Conservation (phyloP, 2,113 vertebrate species). For the Gymnarchus niloticus region DNA sequence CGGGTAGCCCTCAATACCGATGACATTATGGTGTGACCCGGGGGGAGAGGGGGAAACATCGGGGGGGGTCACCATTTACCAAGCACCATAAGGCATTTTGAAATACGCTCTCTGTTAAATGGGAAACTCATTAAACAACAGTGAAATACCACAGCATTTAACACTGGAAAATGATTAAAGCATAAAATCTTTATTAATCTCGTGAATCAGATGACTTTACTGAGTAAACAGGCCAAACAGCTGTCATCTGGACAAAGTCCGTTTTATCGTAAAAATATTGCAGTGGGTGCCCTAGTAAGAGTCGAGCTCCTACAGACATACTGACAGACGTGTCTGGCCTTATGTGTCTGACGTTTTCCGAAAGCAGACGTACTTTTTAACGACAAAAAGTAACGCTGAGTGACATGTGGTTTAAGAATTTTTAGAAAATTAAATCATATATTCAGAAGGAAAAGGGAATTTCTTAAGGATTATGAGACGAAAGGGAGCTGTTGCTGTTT, state of each 20-base stretch:
- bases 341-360: not conserved
- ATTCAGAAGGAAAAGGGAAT: not conserved
- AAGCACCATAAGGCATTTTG: not conserved
- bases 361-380: not conserved
- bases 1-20: not conserved
- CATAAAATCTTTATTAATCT: slow-evolving; percentile 10
- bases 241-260: not conserved
- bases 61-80: not conserved
- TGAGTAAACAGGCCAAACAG: not conserved
- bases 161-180: not conserved
- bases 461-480: not conserved
- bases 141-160: not conserved
- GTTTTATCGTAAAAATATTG: not conserved
- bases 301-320: not conserved
- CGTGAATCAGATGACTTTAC: not conserved
- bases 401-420: not conserved
- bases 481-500: not conserved
- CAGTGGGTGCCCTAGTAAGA: not conserved
- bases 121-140: not conserved
- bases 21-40: slow-evolving; percentile 11
- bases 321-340: not conserved
- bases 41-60: not conserved
- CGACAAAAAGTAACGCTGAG: not conserved
- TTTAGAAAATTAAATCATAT: not conserved
- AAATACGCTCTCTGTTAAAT: slow-evolving; percentile 13